Percentiles rank a stretch among this genome's conserved stretches.
Conservation (phyloP, 1,140 invertebrate species). For the Teleopsis dalmanni region DNA sequence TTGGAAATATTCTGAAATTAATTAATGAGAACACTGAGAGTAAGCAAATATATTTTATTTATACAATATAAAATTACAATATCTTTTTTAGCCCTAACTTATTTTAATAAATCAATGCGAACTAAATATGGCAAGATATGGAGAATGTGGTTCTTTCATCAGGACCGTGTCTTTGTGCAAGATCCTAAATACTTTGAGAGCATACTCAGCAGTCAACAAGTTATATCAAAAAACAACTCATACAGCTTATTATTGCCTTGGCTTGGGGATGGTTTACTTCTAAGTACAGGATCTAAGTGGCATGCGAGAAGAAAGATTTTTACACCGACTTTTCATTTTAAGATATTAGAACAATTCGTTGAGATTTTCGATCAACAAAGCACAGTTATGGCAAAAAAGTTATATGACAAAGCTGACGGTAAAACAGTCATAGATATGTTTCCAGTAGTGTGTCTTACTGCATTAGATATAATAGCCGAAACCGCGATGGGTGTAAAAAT, state of each 20-base stretch:
- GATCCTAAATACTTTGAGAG: slow-evolving; percentile 32
- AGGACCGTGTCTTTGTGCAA: slow-evolving; percentile 9
- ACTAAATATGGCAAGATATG: slow-evolving; percentile 48
- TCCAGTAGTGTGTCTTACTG: slow-evolving; percentile 6
- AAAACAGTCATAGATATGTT: slow-evolving; percentile 11
- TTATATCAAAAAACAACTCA: slow-evolving; percentile 15
- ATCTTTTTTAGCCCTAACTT: not conserved
- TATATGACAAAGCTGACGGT: slow-evolving; percentile 34
- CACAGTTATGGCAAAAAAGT: slow-evolving; percentile 46
- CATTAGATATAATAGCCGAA: slow-evolving; percentile 45
- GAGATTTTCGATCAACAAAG: slow-evolving; percentile 61
- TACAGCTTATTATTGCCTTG: slow-evolving; percentile 36
- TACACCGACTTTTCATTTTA: slow-evolving; percentile 79
- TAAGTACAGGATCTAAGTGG: slow-evolving; percentile 61
- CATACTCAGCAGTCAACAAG: slow-evolving; percentile 7
- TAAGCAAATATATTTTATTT: slow-evolving; percentile 13
- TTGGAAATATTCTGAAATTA: slow-evolving; percentile 22
- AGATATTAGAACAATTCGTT: slow-evolving; percentile 70
- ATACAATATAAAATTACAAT: not conserved
- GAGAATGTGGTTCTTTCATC: slow-evolving; percentile 52
- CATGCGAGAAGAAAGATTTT: slow-evolving; percentile 62
- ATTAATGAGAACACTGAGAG: slow-evolving; percentile 18
- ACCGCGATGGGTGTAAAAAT: slow-evolving; percentile 75
- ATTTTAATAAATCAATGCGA: slow-evolving; percentile 21
- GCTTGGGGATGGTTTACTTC: slow-evolving; percentile 37